A percentile compares a stretch with the other conserved stretches of the same genome.
Evolutionary conservation across 2,888 invertebrate species (phyloP).

Genomic region (Morpho helenor): DNA sequence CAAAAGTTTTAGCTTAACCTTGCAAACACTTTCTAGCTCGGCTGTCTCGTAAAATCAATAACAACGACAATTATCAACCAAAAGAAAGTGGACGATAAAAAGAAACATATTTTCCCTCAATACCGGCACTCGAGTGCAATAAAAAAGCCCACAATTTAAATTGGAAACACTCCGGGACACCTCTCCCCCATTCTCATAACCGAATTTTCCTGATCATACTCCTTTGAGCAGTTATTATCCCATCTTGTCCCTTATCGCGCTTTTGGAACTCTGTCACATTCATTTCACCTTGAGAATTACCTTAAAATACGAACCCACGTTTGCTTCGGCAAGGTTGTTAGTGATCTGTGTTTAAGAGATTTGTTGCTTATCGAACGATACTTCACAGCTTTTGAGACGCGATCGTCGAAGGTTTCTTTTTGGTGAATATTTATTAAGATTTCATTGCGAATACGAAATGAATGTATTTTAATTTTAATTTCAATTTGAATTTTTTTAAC

Average conservation of each 20-base stretch:
- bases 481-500: too few species aligned
- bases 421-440: constrained; percentile 12
- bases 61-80: not conserved
- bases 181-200: constrained; percentile 39
- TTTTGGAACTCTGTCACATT: constrained; percentile 35
- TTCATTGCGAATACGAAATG: not conserved
- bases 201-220: constrained; percentile 44
- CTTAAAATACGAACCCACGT: not conserved
- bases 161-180: constrained; percentile 33
- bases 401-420: constrained; percentile 17
- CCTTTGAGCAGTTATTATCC: constrained; percentile 43
- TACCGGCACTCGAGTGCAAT: constrained; percentile 21
- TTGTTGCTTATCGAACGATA: constrained; percentile 36
- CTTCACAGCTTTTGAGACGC: constrained; percentile 24
- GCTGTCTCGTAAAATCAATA: constrained; percentile 4
- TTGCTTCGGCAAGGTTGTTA: constrained; percentile 32
- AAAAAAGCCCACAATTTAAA: constrained; percentile 37
- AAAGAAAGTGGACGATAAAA: constrained; percentile 9
- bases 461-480: too few species aligned
- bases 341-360: constrained; percentile 33
- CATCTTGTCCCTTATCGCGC: constrained; percentile 32
- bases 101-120: constrained; percentile 15
- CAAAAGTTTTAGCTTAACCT: not conserved
- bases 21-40: not conserved
- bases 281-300: constrained; percentile 12